Percentiles rank a stretch among this genome's conserved stretches.
These are phyloP conservation scores for Muscicapa comitata DNA, from an alignment of 2,797 vertebrate species.

Conservation along the genomic window DNA sequence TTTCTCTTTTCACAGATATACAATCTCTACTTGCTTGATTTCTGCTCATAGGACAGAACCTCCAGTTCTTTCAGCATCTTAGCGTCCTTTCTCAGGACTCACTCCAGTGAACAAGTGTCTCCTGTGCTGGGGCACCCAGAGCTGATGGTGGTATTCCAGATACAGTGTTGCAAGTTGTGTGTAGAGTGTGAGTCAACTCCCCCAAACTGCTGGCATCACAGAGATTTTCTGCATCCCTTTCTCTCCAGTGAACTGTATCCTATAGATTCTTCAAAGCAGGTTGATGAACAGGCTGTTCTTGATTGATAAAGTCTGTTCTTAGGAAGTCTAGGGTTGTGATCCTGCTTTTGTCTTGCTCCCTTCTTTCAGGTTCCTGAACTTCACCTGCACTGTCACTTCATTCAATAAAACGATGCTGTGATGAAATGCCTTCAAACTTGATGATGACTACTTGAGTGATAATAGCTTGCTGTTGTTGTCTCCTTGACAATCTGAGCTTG, in stretches of 20 bases:
- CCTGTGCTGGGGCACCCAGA: not conserved
- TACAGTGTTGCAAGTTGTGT: not conserved
- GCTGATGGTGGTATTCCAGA: not conserved
- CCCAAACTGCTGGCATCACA: not conserved
- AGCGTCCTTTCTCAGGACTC: not conserved
- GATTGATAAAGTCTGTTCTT: not conserved
- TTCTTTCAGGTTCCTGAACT: not conserved
- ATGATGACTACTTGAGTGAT: not conserved
- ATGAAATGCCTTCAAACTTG: not conserved
- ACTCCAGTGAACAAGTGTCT: not conserved
- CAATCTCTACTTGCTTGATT: not conserved
- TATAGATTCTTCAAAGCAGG: not conserved
- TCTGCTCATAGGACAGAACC: not conserved
- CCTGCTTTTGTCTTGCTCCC: not conserved
- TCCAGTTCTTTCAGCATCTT: not conserved
- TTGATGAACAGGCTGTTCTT: not conserved
- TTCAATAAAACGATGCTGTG: accelerated
- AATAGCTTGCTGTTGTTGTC: not conserved
- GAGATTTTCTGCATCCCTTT: not conserved
- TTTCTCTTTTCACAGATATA: not conserved
- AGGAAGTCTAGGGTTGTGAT: not conserved
- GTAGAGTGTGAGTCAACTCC: accelerated
- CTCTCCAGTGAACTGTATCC: not conserved
- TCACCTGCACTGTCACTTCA: not conserved
- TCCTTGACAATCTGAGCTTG: not conserved